Percentiles rank a stretch among this genome's conserved stretches.
These are phyloP conservation scores for Macropis europaea DNA, from an alignment of 2,888 invertebrate species.

Conservation along the genomic window DNA sequence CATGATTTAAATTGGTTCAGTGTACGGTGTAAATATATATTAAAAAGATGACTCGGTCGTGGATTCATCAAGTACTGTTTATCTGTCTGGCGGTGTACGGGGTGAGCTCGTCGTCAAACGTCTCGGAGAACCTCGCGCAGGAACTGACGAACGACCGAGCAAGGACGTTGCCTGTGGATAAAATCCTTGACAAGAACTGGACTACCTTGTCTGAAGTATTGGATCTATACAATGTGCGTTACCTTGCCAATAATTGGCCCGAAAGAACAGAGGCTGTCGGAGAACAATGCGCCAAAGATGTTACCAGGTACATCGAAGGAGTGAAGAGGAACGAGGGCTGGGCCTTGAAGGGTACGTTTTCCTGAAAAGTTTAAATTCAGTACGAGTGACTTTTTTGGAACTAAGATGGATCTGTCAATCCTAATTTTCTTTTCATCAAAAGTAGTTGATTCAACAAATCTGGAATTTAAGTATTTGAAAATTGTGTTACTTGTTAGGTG, in stretches of 20 bases:
- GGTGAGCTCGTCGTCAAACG: slow-evolving; percentile 6
- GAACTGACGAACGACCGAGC: slow-evolving; percentile 56
- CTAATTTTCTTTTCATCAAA: too few relatives aligned
- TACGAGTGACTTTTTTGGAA: too few relatives aligned
- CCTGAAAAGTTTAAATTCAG: not conserved
- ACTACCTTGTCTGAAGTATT: slow-evolving; percentile 71
- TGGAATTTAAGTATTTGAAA: too few relatives aligned
- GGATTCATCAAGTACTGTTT: slow-evolving; percentile 13
- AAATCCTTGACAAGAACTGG: slow-evolving; percentile 63
- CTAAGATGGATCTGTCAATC: too few relatives aligned
- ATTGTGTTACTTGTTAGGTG: too few relatives aligned
- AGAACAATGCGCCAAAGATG: slow-evolving; percentile 70
- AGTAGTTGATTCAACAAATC: too few relatives aligned
- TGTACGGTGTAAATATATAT: not conserved
- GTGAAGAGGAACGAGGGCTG: slow-evolving; percentile 73
- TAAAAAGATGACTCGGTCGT: slow-evolving; percentile 3
- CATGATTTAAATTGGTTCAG: not conserved
- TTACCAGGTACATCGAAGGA: slow-evolving; percentile 72
- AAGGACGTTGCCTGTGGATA: slow-evolving; percentile 60
- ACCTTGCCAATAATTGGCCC: slow-evolving; percentile 81
- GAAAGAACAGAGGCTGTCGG: slow-evolving; percentile 72
- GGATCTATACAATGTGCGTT: slow-evolving; percentile 72
- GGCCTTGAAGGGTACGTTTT: slow-evolving; percentile 75
- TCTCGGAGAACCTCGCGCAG: not conserved
- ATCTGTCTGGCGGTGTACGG: slow-evolving; percentile 4